Base-by-base conservation (phyloP, 2,888 invertebrate genomes). In the Pycnomerus fuliginosus region DNA sequence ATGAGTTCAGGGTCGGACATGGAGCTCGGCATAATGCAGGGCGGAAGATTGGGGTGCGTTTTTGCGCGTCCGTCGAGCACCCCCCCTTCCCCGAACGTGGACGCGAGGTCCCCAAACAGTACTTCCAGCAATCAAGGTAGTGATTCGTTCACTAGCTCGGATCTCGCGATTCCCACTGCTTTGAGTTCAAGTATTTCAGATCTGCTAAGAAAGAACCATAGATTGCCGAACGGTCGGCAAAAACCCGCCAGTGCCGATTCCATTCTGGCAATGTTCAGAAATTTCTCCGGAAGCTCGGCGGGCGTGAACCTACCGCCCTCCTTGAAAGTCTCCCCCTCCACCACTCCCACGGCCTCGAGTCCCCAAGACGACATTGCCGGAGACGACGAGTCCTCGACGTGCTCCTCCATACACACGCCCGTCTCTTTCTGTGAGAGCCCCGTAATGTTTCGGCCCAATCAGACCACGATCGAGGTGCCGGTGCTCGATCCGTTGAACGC, bases 171-270 rank as follows among this genome's bases (percentile, higher is more conserved):
- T 51, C 80, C 82, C 40, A 76, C 80, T 60, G 78, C 80, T 50
- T 70, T 82, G 48, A 80, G 79, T 61, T 79, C 78, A 58, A 80
- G 71, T 62, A 68, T 73, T 55, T 72, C 71, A 52, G 73, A 73
- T 65, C 58, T 73, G 42, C 62, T 69, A 44, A 56, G 56, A 45
- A 56, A 50, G 36, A 60, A 66, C 35, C 47, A 50, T 40, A 55
- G 62, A 41, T 58, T 68, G 13, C 67, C 71, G 34, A 72, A 64
- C 39, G 71, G 60, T 61, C 73, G 76, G 30, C 77, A 81, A 52
- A 86, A 85, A 69, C 84, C 85, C 33, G 81, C 86, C 16, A 86
- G 85, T 62, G 87, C 88, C 5, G 88, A 89, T 69, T 87, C 87
- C 1, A 84, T 88, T 52, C 70, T 87, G 48, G 85, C 87, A 5